phyloP scores from a whole-genome alignment of 2,888 invertebrate species.

The Drosophila neotestacea region DNA sequence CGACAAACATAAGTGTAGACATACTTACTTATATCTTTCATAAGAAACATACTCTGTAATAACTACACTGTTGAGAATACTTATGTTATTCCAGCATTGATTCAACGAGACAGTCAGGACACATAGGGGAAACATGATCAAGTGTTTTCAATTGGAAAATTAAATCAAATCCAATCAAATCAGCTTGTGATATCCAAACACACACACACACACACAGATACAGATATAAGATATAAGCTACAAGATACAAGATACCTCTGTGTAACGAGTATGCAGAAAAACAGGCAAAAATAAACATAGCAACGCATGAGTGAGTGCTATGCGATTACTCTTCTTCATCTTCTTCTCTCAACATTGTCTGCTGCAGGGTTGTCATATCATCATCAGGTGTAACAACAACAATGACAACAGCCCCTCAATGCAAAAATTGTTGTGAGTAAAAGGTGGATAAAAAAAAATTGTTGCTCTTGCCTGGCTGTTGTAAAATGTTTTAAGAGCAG shows the following conservation, averaged over 20 bases:
- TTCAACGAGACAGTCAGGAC: conserved; percentile 8
- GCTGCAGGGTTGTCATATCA: conserved; percentile 63
- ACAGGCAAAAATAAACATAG: conserved; percentile 17
- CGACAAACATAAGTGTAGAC: conserved; percentile 23
- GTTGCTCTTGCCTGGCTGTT: not conserved
- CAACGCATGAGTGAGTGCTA: conserved; percentile 66
- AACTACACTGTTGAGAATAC: conserved; percentile 22
- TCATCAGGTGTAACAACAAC: conserved; percentile 44
- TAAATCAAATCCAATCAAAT: conserved; percentile 82
- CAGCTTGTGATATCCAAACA: conserved; percentile 64
- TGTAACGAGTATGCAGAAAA: conserved; percentile 31
- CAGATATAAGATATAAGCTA: conserved; percentile 10
- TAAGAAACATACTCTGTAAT: conserved; percentile 12
- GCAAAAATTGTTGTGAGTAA: conserved; percentile 38
- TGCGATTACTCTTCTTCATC: conserved; percentile 1
- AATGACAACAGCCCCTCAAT: conserved; percentile 20
- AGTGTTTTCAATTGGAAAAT: conserved; percentile 83
- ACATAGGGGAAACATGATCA: conserved; percentile 62
- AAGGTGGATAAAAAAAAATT: conserved; percentile 47
- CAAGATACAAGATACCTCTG: conserved; percentile 34
- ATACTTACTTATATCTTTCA: not conserved
- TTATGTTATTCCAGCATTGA: conserved; percentile 51
- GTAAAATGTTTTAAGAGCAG: conserved; percentile 14
- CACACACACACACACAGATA: conserved; percentile 26
- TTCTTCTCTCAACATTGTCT: conserved; percentile 17